Evolutionary conservation across 1,140 invertebrate species (phyloP).

Genomic region (Tetramorium alpestre): DNA sequence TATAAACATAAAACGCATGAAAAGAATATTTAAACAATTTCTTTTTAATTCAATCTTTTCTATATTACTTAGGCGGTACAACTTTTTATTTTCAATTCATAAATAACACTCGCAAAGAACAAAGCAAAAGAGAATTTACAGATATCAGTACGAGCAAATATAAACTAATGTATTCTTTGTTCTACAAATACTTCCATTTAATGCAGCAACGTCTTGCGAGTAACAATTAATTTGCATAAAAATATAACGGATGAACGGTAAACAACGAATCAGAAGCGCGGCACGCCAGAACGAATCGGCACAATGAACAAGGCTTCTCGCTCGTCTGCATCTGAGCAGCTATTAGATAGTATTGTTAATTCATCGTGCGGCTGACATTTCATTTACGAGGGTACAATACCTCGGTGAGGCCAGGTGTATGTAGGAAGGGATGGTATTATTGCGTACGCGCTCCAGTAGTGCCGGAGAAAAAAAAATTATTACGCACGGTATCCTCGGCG

Average conservation of each 20-base stretch:
- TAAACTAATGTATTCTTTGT: not conserved
- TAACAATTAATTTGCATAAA: slow-evolving; percentile 69
- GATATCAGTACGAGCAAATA: slow-evolving; percentile 10
- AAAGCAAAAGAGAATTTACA: not conserved
- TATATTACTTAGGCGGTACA: not conserved
- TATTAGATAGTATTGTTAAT: slow-evolving; percentile 84
- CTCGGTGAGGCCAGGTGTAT: slow-evolving; percentile 22
- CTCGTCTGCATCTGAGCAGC: slow-evolving; percentile 76
- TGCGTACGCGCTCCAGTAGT: slow-evolving; percentile 26
- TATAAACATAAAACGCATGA: not conserved
- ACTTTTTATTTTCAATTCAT: not conserved
- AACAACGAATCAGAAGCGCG: slow-evolving; percentile 61
- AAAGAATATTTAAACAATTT: not conserved
- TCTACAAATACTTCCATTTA: not conserved
- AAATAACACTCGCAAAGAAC: not conserved
- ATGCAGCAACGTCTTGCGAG: not conserved
- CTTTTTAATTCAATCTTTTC: not conserved
- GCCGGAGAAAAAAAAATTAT: slow-evolving; percentile 32
- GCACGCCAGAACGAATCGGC: slow-evolving; percentile 62
- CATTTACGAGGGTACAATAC: slow-evolving; percentile 79
- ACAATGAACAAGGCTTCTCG: slow-evolving; percentile 71
- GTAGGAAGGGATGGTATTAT: slow-evolving; percentile 2
- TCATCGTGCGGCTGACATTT: slow-evolving; percentile 82
- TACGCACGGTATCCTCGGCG: slow-evolving; percentile 12
- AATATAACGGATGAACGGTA: slow-evolving; percentile 65